phyloP scores from a whole-genome alignment of 2,797 vertebrate species.

The Chaetophractus vellerosus region DNA sequence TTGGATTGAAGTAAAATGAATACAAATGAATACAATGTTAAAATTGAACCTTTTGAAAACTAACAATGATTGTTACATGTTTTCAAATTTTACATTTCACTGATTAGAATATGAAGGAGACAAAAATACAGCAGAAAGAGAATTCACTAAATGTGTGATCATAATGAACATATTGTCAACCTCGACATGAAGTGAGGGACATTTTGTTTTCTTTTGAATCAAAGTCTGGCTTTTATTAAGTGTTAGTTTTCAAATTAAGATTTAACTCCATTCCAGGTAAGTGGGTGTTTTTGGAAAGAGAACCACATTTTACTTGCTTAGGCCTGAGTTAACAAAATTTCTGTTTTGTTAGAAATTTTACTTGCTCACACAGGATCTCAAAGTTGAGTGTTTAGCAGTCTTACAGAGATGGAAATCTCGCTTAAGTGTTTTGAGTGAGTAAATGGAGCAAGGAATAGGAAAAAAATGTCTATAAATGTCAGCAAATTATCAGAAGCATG shows the following conservation, averaged over 20 bases:
- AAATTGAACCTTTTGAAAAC: constrained; percentile 24
- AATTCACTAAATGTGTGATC: background rate
- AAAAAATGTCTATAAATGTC: background rate
- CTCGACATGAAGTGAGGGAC: background rate
- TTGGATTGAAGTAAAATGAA: background rate
- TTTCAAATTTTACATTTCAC: constrained; percentile 45
- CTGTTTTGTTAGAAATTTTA: background rate
- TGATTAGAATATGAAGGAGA: constrained; percentile 3
- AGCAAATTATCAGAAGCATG: constrained; percentile 19
- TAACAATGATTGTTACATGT: background rate
- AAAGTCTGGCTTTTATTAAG: constrained; percentile 37
- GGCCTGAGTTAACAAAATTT: background rate
- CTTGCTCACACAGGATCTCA: constrained; percentile 7
- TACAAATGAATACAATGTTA: background rate
- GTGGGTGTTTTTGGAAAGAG: background rate
- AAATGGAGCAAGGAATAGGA: constrained; percentile 34
- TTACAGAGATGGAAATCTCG: background rate
- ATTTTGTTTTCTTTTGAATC: background rate
- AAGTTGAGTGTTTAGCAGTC: constrained; percentile 7
- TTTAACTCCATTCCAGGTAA: background rate
- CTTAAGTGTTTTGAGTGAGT: constrained; percentile 21
- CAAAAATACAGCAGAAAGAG: constrained; percentile 28
- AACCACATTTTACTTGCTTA: background rate
- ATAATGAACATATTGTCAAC: background rate
- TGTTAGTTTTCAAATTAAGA: constrained; percentile 23